Base-by-base conservation (phyloP, 2,888 invertebrate species). In the Adineta ricciae region DNA sequence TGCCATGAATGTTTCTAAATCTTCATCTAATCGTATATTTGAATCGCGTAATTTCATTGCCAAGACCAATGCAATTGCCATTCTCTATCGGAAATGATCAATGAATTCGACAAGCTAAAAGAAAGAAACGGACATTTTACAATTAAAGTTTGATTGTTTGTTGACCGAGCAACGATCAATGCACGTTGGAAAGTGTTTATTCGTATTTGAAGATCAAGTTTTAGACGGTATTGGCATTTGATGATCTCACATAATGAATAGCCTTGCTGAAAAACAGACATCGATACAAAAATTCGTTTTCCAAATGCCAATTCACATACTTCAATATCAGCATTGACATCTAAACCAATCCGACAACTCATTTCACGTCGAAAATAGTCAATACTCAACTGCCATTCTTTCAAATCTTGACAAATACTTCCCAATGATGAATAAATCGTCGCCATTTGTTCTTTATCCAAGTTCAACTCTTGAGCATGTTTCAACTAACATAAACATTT, bases 321-420 rank as follows among this genome's bases (percentile, higher is more conserved):
- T 32, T 64, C 32, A 19, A 64, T 32, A 32, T 64, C 16, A 32
- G 19, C 32, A 32, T 64, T 16, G 8, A 64, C 32, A 64, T 19
- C 32, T 64, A 64, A 36, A 32, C 32, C 16, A 78, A 78, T 41
- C 9, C 38, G 41, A 78, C 41, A 78, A 14, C 78, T 78, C n/a
- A 78, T n/a, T 78, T 78, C 78, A 41, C 41, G 41, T n/a, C 41
- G 78, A 41, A 78, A 78, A 78, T 78, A 78, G 41, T 41, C 41
- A 38, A 78, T 41, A 41, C 24, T 41, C 4, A 24, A 14, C 41
- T 78, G 41, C 78, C 78, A 41, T 78, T 78, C 41, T 41, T 41
- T 38, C 24, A 78, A 41, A 41, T 78, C 41, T n/a, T 41, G 24
- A 78, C 14, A 78, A 2, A 41, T 41, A 24, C 24, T 24, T n/a